A percentile compares a stretch with the other conserved stretches of the same genome.
Evolutionary conservation across 92 coral and sea anemone genomes (phyloP).

Genomic region (Porites cylindrica): DNA sequence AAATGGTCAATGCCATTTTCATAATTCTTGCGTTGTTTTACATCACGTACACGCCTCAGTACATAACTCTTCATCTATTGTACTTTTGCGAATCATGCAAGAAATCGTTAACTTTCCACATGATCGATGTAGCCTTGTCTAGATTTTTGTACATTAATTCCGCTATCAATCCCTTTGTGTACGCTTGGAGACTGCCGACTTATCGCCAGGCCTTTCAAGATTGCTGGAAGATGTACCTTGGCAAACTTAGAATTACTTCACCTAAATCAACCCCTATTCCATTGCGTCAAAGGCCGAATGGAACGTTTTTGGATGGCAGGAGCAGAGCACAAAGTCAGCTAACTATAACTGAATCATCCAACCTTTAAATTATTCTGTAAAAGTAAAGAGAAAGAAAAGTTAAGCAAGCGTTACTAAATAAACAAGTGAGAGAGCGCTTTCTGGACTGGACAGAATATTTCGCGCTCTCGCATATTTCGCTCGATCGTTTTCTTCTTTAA

Average conservation of each 20-base stretch:
- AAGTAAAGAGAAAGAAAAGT: neutral
- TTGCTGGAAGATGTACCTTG: slow-evolving; percentile 6
- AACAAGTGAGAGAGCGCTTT: neutral
- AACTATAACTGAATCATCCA: neutral
- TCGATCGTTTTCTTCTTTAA: too few relatives aligned
- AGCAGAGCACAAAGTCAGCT: neutral
- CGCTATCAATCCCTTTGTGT: slow-evolving; percentile 50
- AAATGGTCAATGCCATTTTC: slow-evolving; percentile 33
- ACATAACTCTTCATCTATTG: slow-evolving; percentile 42
- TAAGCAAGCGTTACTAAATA: too few relatives aligned
- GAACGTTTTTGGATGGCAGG: neutral
- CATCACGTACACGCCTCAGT: slow-evolving; percentile 44
- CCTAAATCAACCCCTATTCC: neutral
- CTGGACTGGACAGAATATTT: neutral
- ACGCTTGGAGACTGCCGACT: slow-evolving; percentile 42
- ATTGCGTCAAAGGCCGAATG: neutral
- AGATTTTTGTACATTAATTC: slow-evolving; percentile 41
- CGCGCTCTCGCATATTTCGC: too few relatives aligned
- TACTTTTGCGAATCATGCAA: slow-evolving; percentile 39
- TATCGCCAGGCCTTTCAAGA: slow-evolving; percentile 41
- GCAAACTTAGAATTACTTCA: neutral
- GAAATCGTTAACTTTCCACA: slow-evolving; percentile 30
- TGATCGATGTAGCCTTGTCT: slow-evolving; percentile 29
- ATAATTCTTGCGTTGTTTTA: slow-evolving; percentile 43
- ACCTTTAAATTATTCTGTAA: too few relatives aligned